Conservation (phyloP, 2,797 vertebrate genomes). For the Xiphophorus birchmanni region DNA sequence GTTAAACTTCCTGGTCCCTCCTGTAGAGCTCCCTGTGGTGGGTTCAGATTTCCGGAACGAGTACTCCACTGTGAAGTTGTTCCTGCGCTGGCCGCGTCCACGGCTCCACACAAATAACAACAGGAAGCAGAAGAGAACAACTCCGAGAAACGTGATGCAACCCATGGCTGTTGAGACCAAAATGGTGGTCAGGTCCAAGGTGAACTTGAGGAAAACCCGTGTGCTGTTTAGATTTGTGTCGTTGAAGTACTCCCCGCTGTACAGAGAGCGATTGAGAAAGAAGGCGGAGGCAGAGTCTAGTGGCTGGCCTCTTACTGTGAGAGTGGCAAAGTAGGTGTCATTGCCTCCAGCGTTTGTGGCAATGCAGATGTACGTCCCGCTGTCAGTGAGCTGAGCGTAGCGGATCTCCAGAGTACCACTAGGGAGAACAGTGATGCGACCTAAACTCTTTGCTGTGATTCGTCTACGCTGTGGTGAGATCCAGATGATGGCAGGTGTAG, state of each 20-base stretch:
- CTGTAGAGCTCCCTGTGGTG: conserved; percentile 82
- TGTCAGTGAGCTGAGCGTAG: conserved; percentile 91
- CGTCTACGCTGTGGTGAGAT: conserved; percentile 91
- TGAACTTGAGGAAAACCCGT: conserved; percentile 91
- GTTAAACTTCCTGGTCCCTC: conserved; percentile 95
- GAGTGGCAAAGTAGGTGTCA: conserved; percentile 95
- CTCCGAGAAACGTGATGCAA: conserved; percentile 97
- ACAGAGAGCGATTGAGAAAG: conserved; percentile 86
- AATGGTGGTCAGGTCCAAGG: conserved; percentile 96
- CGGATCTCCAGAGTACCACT: conserved; percentile 93
- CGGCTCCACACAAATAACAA: conserved; percentile 98
- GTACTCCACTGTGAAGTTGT: conserved; percentile 97
- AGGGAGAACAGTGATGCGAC: conserved; percentile 86
- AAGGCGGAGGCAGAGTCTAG: conserved; percentile 81
- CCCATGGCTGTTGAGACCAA: conserved; percentile 98
- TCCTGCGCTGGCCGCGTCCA: conserved; percentile 95
- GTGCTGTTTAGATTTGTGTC: conserved; percentile 92
- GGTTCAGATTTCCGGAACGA: conserved; percentile 97
- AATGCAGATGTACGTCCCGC: conserved; percentile 97
- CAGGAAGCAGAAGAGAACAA: conserved; percentile 98
- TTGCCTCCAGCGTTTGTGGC: conserved; percentile 97
- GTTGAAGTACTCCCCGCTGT: conserved; percentile 86
- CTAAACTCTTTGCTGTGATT: conserved; percentile 86
- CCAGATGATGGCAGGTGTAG: conserved; percentile 90
- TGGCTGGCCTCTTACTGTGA: conserved; percentile 85